phyloP scores from a whole-genome alignment of 2,797 vertebrate genomes.

The Kryptolebias ocellatus region DNA sequence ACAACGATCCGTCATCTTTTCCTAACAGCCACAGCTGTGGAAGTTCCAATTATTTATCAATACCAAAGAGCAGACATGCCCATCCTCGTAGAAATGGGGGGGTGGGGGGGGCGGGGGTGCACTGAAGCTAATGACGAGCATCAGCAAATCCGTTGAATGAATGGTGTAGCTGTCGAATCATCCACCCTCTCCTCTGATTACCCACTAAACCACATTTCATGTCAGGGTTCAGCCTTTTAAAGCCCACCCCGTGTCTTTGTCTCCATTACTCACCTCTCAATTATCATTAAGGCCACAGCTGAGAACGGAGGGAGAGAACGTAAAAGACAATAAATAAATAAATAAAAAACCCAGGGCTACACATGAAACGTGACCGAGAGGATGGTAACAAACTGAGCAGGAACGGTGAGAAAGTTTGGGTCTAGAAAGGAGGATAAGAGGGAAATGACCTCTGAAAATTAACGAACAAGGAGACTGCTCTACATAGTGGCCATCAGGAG shows the following conservation, averaged over 20 bases:
- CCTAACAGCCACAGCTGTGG: slow-evolving; percentile 47
- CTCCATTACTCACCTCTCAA: slow-evolving; percentile 69
- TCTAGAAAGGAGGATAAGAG: slow-evolving; percentile 36
- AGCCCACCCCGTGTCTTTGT: slow-evolving; percentile 58
- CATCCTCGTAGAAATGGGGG: slow-evolving; percentile 79
- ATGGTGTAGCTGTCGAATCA: slow-evolving; percentile 55
- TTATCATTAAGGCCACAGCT: slow-evolving; percentile 57
- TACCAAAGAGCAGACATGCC: slow-evolving; percentile 84
- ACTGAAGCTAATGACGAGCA: slow-evolving; percentile 65
- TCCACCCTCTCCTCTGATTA: slow-evolving; percentile 55
- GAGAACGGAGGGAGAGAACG: slow-evolving; percentile 35
- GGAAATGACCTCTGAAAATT: slow-evolving; percentile 39
- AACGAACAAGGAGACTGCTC: slow-evolving; percentile 43
- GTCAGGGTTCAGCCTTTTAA: slow-evolving; percentile 62
- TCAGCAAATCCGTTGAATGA: slow-evolving; percentile 70
- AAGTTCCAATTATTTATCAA: slow-evolving; percentile 83
- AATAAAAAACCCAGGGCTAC: slow-evolving; percentile 7
- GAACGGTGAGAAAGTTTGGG: slow-evolving; percentile 16
- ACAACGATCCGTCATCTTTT: slow-evolving; percentile 34
- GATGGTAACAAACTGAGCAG: slow-evolving; percentile 27
- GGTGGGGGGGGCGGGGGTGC: slow-evolving; percentile 72
- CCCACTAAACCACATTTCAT: slow-evolving; percentile 68
- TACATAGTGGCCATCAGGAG: too few species aligned
- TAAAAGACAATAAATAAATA: slow-evolving; percentile 22
- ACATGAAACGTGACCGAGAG: slow-evolving; percentile 22